These are phyloP conservation scores for Panzeria rudis DNA, from an alignment of 2,888 invertebrate species.

Conservation along the genomic window DNA sequence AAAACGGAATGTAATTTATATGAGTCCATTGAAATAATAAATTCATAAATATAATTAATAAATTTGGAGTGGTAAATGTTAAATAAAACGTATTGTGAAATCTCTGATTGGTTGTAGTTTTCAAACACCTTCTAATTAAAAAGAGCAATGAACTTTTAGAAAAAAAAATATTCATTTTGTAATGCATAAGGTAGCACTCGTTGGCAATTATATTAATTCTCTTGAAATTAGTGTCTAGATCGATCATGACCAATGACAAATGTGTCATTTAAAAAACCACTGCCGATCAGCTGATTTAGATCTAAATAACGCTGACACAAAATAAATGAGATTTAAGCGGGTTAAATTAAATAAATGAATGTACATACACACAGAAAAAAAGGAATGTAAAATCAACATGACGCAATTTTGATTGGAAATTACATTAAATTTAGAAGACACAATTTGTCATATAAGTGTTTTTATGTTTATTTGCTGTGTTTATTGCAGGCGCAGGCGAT, in stretches of 20 bases:
- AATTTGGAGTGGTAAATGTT: too few species aligned
- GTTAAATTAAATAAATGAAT: not conserved
- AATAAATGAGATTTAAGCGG: slow-evolving; percentile 27
- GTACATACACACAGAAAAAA: too few species aligned
- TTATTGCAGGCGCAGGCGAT: too few species aligned
- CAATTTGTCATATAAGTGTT: too few species aligned
- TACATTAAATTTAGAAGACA: too few species aligned
- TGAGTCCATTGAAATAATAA: too few species aligned
- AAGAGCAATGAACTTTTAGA: slow-evolving; percentile 28
- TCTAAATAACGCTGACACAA: slow-evolving; percentile 7
- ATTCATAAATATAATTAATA: too few species aligned
- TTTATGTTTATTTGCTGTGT: too few species aligned
- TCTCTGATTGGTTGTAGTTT: not conserved
- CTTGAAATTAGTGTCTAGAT: slow-evolving; percentile 35
- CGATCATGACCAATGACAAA: slow-evolving; percentile 54
- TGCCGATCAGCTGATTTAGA: slow-evolving; percentile 59
- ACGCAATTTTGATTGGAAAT: too few species aligned
- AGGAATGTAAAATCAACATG: too few species aligned
- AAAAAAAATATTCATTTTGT: not conserved
- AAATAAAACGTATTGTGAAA: not conserved
- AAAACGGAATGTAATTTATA: too few species aligned
- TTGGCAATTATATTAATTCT: slow-evolving; percentile 25
- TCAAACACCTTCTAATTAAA: not conserved
- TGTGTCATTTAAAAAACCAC: slow-evolving; percentile 52
- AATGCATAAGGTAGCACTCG: not conserved